These are phyloP conservation scores for Equus przewalskii DNA, from an alignment of 2,113 vertebrate species.

Conservation along the genomic window DNA sequence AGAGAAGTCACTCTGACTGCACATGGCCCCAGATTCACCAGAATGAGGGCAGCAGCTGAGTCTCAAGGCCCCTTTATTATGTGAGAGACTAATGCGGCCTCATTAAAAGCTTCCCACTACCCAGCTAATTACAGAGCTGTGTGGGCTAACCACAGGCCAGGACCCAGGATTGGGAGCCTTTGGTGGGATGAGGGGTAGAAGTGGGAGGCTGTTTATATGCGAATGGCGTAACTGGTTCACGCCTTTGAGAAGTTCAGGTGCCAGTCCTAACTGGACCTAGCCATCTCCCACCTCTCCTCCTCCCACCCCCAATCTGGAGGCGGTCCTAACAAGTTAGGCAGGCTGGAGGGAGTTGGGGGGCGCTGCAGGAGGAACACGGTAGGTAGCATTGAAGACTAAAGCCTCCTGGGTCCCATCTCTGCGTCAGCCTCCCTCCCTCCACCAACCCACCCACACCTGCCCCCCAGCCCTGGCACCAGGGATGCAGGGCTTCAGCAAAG, in stretches of 20 bases:
- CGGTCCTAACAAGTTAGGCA: not conserved
- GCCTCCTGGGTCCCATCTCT: not conserved
- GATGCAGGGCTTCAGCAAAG: slow-evolving; percentile 71
- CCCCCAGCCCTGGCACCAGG: slow-evolving; percentile 10
- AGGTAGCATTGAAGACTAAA: not conserved
- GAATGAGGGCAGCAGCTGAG: slow-evolving; percentile 39
- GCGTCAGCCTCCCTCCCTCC: not conserved
- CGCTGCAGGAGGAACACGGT: not conserved
- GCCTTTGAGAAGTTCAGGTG: not conserved
- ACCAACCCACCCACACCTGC: not conserved
- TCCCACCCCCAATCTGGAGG: not conserved
- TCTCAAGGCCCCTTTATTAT: slow-evolving; percentile 59
- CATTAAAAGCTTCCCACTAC: slow-evolving; percentile 63
- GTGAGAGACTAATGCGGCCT: not conserved
- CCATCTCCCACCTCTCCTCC: not conserved
- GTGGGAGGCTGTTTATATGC: not conserved
- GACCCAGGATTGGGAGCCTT: not conserved
- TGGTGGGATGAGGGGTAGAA: not conserved
- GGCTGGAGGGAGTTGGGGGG: fast-evolving
- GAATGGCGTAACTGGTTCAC: not conserved
- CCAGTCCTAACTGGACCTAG: not conserved
- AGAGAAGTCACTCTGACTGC: not conserved
- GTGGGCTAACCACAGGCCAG: not conserved
- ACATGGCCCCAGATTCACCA: not conserved
- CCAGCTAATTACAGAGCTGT: slow-evolving; percentile 52